Base-by-base conservation (phyloP, 2,113 vertebrate genomes). In the Rhegmatorhina hoffmannsi region DNA sequence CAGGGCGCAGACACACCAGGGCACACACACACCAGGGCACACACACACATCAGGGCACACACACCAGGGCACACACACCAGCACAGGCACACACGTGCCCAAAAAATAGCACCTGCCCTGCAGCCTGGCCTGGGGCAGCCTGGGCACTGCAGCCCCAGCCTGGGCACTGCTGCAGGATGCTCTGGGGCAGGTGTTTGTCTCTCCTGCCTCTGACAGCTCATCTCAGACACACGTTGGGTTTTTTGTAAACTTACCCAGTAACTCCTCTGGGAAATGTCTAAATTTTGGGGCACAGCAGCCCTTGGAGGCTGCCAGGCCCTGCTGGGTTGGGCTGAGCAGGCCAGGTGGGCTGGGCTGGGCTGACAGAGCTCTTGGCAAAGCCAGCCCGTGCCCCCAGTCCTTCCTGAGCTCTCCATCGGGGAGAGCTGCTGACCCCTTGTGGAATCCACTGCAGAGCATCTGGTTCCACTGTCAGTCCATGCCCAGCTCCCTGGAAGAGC, bases 221-320 rank as follows among this genome's bases (percentile, higher is more conserved):
- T 4, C 24, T 14, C 24, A 0, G 49, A 5, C 8, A 1, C 6
- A 2, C 2, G 0, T 8, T 38, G 0, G 1, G 7, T 31, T 31
- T n/a, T 23, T 28, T 25, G 26, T 33, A 20, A 2, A 2, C 0
- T 17, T 17, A 7, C 28, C 9, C 52, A 15, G 1, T 4, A 2
- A 50, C 10, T 82, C 7, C 1, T 2, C 9, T 25, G 66, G 67
- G 20, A 40, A 23, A 17, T 1, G 25, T 9, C 20, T 7, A 1
- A 2, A 2, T 26, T 7, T 10, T 6, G 47, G 60, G 58, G 23
- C 6, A 10, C 2, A 1, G 5, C 23, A 28, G 68, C 9, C 2
- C 7, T 28, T 21, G 1, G 26, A 52, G 55, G 14, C 62, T 43
- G 33, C 6, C 11, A 3, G 59, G 7, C 19, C 38, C 8, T 28